Evolutionary conservation across 2,113 vertebrate species (phyloP), one percentile per base, ranked within the genome.

Genomic region (Bos javanicus): DNA sequence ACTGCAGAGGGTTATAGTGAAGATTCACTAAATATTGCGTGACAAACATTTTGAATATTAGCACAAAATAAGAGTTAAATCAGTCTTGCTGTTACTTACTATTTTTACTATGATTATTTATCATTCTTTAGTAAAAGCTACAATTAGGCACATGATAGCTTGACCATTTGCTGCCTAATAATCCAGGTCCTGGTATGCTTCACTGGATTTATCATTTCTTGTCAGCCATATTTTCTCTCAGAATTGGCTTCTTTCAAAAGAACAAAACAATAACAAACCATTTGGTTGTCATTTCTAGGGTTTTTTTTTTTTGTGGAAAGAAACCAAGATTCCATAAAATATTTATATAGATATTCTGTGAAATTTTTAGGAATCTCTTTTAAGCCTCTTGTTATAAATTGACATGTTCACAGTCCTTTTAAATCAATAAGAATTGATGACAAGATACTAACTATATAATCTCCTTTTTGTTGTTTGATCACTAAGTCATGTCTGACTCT

Each of bases 91-190:
- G 46, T 6, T 64, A 50, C 28, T 50, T 46, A 43, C 39, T 90
- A 36, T 83, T 74, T 80, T 71, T 90, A 52, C 74, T 52, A 80
- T 30, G 76, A 43, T 74, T 56, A 78, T 91, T 97, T 86, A 71
- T 90, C 85, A 91, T 91, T 96, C 52, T 64, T 87, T 96, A 91
- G 88, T 96, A 93, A 93, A 94, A 95, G 17, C 74, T 87, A 90
- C 56, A 96, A 30, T 56, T 92, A 93, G 39, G 76, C 56, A 36
- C 30, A 87, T 39, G 62, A 54, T 92, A 76, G 26, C 48, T 52
- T 59, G 56, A 83, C 48, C 56, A 85, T 96, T 93, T 93, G 62
- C 80, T 95, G 74, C 48, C 82, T 95, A 97, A 87, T 94, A 92
- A 96, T 67, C 64, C 88, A 91, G 48, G 10, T 57, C 33, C 88